phyloP scores from a whole-genome alignment of 2,113 vertebrate species.

The Nycticebus coucang region DNA sequence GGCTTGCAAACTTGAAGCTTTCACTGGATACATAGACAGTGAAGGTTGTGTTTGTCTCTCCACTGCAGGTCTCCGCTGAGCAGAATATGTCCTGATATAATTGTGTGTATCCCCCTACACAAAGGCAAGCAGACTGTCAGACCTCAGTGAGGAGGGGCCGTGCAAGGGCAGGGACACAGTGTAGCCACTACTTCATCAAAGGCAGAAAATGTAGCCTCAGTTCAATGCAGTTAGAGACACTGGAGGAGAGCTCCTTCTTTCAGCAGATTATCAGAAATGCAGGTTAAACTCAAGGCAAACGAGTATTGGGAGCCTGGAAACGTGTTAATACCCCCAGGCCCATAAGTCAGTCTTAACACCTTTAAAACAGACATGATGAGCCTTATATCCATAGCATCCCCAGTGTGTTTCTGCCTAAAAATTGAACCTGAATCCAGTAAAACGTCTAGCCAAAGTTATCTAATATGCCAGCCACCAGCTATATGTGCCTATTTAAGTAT shows the following conservation, averaged over 20 bases:
- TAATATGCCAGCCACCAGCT: neutral
- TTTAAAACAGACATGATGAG: neutral
- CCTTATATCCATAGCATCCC: neutral
- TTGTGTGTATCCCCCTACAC: fast-evolving
- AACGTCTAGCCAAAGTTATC: neutral
- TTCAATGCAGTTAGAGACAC: neutral
- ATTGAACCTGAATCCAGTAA: neutral
- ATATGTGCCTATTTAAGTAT: neutral
- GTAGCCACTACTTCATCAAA: neutral
- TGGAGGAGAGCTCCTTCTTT: neutral
- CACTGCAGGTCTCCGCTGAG: neutral
- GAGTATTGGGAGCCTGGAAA: neutral
- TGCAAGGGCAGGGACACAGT: no score
- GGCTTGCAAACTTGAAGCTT: neutral
- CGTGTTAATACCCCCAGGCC: no score
- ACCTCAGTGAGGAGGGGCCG: neutral
- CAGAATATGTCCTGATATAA: neutral
- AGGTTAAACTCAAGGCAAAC: neutral
- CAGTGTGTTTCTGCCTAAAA: neutral
- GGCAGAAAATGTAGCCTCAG: neutral
- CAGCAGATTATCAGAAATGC: no score
- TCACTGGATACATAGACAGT: fast-evolving
- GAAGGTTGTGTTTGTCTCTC: fast-evolving
- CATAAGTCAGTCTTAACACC: neutral
- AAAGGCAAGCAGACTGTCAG: neutral